Percentiles rank a stretch among this genome's conserved stretches.
phyloP scores from a whole-genome alignment of 2,797 vertebrate genomes.

The Premnoplex brunnescens region DNA sequence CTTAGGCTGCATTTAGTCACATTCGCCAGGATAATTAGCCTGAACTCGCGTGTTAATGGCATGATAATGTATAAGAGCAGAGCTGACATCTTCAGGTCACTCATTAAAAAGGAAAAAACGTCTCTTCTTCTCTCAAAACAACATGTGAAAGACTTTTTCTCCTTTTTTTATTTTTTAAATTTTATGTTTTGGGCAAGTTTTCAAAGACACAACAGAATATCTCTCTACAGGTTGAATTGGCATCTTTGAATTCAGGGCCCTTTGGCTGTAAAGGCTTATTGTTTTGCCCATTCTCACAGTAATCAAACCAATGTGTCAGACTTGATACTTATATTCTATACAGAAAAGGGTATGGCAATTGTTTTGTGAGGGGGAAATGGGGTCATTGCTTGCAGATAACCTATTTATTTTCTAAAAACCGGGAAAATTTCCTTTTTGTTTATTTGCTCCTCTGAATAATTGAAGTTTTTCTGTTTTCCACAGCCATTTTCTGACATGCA shows the following conservation, averaged over 20 bases:
- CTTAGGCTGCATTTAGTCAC: not conserved
- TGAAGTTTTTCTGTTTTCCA: conserved; percentile 27
- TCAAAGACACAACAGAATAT: not conserved
- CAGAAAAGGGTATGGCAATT: not conserved
- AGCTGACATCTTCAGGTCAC: not conserved
- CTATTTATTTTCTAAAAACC: conserved; percentile 40
- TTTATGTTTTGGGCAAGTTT: not conserved
- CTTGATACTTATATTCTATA: not conserved
- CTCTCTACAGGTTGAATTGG: not conserved
- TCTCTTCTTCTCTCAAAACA: not conserved
- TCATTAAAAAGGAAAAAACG: not conserved
- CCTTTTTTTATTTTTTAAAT: rapidly evolving
- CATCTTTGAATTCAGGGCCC: not conserved
- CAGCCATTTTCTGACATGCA: conserved; percentile 14
- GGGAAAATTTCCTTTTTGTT: conserved; percentile 3
- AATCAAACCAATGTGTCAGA: conserved; percentile 44
- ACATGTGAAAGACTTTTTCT: not conserved
- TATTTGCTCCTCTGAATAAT: conserved; percentile 29
- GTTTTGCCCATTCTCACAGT: conserved; percentile 25
- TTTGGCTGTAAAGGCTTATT: not conserved
- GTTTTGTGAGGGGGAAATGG: not conserved
- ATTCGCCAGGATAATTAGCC: not conserved
- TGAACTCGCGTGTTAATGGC: not conserved
- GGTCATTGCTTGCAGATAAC: not conserved
- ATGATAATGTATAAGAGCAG: not conserved